Conservation (phyloP, 1,140 invertebrate species). For the Apolygus lucorum region DNA sequence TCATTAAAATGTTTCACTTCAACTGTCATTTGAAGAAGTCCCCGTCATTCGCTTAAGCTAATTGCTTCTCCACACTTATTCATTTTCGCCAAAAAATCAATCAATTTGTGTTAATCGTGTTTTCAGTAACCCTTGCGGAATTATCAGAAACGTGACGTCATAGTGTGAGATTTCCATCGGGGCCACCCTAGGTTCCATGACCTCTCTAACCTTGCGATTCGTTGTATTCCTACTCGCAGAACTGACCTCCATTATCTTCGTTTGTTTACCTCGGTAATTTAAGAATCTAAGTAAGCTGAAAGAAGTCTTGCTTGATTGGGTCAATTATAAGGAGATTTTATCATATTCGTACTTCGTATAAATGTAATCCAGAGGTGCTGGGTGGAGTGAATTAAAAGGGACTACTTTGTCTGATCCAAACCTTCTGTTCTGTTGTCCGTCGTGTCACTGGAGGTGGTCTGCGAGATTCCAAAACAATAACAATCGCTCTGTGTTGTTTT, state of each 20-base stretch:
- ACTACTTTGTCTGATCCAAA: background rate
- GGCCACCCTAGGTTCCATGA: background rate
- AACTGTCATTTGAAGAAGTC: too few species aligned
- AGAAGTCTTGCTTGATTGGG: too few species aligned
- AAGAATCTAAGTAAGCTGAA: too few species aligned
- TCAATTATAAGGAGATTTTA: background rate
- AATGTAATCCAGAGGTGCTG: background rate
- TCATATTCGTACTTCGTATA: background rate
- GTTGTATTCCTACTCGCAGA: background rate
- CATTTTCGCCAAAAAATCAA: too few species aligned
- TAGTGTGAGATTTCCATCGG: too few species aligned
- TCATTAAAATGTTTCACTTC: too few species aligned
- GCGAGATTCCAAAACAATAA: background rate
- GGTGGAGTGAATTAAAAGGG: too few species aligned
- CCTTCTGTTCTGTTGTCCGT: background rate
- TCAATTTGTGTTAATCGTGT: too few species aligned
- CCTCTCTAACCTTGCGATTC: constrained; percentile 10
- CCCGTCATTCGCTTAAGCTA: too few species aligned
- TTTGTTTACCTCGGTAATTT: constrained; percentile 5
- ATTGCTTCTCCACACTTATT: too few species aligned
- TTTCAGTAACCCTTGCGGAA: too few species aligned
- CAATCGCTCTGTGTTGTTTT: background rate
- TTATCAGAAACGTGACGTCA: too few species aligned
- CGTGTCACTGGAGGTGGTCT: background rate
- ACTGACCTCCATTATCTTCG: background rate